Conservation (phyloP, 2,888 invertebrate species). For the Frankliniella fusca region DNA sequence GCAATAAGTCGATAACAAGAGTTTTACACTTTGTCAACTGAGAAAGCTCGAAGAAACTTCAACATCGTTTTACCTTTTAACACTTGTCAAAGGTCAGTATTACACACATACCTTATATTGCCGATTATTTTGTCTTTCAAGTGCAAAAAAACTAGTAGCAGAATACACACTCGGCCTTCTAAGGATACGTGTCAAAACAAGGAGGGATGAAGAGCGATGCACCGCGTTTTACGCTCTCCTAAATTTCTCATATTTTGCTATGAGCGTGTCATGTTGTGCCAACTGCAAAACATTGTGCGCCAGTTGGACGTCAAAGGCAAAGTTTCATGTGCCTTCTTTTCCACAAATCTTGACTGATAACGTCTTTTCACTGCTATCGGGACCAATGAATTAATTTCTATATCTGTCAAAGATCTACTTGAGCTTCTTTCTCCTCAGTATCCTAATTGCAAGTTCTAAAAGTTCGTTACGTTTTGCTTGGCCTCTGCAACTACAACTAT, state of each 20-base stretch:
- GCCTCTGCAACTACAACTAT: neutral
- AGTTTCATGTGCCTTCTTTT: neutral
- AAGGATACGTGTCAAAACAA: neutral
- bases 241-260: constrained; percentile 2
- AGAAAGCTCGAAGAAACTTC: neutral
- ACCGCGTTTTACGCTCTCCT: neutral
- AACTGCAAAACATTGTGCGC: neutral
- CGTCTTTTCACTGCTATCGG: neutral
- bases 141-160: neutral
- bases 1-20: too few relatives aligned
- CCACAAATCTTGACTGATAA: neutral
- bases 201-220: neutral
- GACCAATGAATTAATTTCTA: neutral
- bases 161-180: neutral
- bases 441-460: neutral
- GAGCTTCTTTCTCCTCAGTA: neutral
- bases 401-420: neutral
- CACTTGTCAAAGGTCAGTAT: neutral
- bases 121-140: neutral
- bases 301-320: neutral
- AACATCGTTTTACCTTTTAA: neutral
- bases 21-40: too few relatives aligned
- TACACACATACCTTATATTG: neutral
- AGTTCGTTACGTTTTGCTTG: constrained; percentile 20
- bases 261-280: neutral